Percentiles rank a stretch among this genome's conserved stretches.
phyloP scores from a whole-genome alignment of 1,140 invertebrate genomes.

The Drosophila lacertosa region DNA sequence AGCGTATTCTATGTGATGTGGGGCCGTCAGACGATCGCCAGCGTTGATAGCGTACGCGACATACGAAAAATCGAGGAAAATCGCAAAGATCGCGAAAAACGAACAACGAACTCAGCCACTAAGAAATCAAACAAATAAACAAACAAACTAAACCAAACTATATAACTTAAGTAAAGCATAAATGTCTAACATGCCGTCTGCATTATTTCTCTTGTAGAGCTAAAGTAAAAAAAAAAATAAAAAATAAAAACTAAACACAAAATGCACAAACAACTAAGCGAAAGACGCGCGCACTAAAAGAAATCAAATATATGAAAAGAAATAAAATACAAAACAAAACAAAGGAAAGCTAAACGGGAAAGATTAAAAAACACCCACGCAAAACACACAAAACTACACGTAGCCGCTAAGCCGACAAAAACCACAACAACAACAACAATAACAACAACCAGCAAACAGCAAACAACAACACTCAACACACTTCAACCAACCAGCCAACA shows the following conservation, averaged over 20 bases:
- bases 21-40: constrained; percentile 74
- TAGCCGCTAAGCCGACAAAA: constrained; percentile 66
- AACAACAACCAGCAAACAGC: constrained; percentile 4
- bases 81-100: constrained; percentile 38
- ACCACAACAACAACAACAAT: constrained; percentile 9
- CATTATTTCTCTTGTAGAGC: constrained; percentile 29
- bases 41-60: constrained; percentile 77
- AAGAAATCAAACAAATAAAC: constrained; percentile 19
- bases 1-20: constrained; percentile 36
- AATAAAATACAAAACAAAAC: constrained; percentile 43
- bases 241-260: constrained; percentile 21
- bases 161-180: constrained; percentile 22
- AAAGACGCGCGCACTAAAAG: constrained; percentile 41
- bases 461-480: constrained; percentile 49
- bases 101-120: constrained; percentile 27
- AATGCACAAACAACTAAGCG: constrained; percentile 29
- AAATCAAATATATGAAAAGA: constrained; percentile 10
- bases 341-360: constrained; percentile 57
- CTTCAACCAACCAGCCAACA: constrained; percentile 27
- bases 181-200: constrained; percentile 1
- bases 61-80: constrained; percentile 54
- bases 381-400: constrained; percentile 62
- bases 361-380: constrained; percentile 76
- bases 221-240: constrained; percentile 10
- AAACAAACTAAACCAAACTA: constrained; percentile 26